phyloP scores from a whole-genome alignment of 2,113 vertebrate genomes.

The Corythoichthys haematopterus region DNA sequence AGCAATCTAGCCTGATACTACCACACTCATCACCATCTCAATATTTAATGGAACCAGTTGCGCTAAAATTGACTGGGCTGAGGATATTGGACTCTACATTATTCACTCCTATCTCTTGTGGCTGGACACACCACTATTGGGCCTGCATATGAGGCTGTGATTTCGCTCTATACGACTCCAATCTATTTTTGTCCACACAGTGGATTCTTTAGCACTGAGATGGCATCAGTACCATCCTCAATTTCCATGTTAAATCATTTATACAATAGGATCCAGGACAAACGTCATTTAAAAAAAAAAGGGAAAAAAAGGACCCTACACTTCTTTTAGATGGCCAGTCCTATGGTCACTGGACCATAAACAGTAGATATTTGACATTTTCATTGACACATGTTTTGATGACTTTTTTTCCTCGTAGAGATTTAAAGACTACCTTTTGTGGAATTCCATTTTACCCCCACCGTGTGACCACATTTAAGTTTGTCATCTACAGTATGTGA shows the following conservation, averaged over 20 bases:
- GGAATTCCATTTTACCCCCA: no score
- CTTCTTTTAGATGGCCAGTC: conserved; percentile 19
- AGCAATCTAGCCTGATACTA: conserved; percentile 38
- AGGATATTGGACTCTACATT: conserved; percentile 48
- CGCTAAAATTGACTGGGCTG: conserved; percentile 34
- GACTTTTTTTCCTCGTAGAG: not conserved
- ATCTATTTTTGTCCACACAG: conserved; percentile 42
- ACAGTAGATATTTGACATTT: not conserved
- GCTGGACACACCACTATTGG: conserved; percentile 62
- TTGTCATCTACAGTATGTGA: no score
- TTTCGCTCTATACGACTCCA: conserved; percentile 40
- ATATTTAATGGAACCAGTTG: conserved; percentile 58
- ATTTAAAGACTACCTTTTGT: conserved; percentile 3
- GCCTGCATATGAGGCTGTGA: conserved; percentile 46
- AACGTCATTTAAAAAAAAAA: conserved; percentile 37
- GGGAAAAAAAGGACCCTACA: not conserved
- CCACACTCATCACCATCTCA: conserved; percentile 37
- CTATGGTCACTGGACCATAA: conserved; percentile 8
- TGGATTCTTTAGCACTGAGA: conserved; percentile 15
- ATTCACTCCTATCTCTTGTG: conserved; percentile 61
- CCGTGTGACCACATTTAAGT: no score
- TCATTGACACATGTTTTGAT: not conserved
- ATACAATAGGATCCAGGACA: conserved; percentile 18
- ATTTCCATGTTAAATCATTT: conserved; percentile 59
- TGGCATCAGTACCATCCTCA: conserved; percentile 41